phyloP scores from a whole-genome alignment of 2,797 vertebrate species.

The Sebastes vulpes region DNA sequence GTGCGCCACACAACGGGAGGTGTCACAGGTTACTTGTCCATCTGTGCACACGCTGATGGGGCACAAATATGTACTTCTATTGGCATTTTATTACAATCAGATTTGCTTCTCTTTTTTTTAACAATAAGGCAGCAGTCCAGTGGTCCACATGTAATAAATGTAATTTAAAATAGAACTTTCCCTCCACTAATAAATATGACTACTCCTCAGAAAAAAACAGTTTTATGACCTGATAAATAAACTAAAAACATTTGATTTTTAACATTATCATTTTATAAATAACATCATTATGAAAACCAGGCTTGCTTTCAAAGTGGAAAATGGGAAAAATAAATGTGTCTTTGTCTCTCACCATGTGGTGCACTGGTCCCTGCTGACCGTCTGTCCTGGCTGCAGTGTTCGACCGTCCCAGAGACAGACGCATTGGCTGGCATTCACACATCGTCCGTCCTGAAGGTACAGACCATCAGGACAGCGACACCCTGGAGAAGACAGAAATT shows the following conservation, averaged over 20 bases:
- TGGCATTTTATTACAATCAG: not conserved
- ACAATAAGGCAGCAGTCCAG: not conserved
- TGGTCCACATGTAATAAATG: too few relatives aligned
- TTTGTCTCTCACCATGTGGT: conserved; percentile 84
- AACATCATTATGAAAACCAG: not conserved
- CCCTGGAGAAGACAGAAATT: conserved; percentile 69
- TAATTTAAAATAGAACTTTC: not conserved
- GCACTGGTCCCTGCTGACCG: conserved; percentile 81
- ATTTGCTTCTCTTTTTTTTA: not conserved
- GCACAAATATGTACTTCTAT: not conserved
- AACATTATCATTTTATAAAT: not conserved
- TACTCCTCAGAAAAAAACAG: not conserved
- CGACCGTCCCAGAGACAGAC: conserved; percentile 81
- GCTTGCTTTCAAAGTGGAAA: not conserved
- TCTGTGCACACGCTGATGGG: conserved; percentile 84
- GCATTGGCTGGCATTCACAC: conserved; percentile 88
- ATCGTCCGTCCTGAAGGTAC: conserved; percentile 84
- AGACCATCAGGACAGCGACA: conserved; percentile 88
- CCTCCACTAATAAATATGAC: not conserved
- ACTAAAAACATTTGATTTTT: not conserved
- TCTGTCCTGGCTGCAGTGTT: conserved; percentile 79
- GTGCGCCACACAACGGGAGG: conserved; percentile 71
- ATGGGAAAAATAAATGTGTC: not conserved
- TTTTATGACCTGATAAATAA: not conserved
- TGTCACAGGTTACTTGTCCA: conserved; percentile 85